Conservation (phyloP, 2,797 vertebrate species). For the Coilia nasus region DNA sequence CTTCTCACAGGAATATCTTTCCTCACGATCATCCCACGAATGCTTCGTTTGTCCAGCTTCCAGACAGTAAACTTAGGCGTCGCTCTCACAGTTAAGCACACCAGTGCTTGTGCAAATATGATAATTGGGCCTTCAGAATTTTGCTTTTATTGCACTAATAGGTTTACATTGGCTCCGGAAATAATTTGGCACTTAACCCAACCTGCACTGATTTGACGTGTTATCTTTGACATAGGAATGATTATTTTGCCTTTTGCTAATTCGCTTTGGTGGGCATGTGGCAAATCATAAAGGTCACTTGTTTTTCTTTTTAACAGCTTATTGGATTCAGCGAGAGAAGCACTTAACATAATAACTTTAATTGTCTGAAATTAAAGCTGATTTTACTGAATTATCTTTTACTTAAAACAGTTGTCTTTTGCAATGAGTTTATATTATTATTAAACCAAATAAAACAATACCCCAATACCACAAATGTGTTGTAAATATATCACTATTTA, state of each 20-base stretch:
- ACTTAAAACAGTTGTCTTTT: too few relatives aligned
- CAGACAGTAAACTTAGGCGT: neutral
- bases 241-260: neutral
- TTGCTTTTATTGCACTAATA: neutral
- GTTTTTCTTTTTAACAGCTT: neutral
- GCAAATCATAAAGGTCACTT: neutral
- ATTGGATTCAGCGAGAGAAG: neutral
- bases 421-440: neutral
- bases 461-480: neutral
- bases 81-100: neutral
- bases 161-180: neutral
- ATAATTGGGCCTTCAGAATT: neutral
- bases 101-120: neutral
- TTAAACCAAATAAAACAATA: neutral
- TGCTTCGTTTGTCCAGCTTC: constrained; percentile 8
- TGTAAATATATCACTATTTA: neutral
- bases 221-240: constrained; percentile 7
- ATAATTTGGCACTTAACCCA: neutral
- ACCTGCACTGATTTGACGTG: neutral
- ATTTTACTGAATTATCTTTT: neutral
- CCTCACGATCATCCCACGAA: constrained; percentile 45
- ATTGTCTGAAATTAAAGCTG: neutral
- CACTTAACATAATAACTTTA: neutral
- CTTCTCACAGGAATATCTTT: constrained; percentile 47
- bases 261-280: neutral